phyloP scores from a whole-genome alignment of 2,113 vertebrate species.

The Lophochroa leadbeateri region DNA sequence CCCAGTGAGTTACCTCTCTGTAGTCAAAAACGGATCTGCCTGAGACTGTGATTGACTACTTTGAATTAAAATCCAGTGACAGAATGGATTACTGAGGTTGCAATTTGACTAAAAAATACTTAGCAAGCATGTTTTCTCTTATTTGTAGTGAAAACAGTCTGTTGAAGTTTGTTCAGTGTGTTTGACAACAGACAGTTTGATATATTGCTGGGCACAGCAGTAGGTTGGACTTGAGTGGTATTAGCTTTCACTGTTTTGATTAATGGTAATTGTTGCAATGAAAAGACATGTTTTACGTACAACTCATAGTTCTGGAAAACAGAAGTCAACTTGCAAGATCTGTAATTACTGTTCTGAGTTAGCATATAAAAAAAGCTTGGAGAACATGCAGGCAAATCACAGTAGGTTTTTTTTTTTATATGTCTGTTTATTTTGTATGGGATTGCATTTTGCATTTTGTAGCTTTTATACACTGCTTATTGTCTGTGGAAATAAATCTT shows the following conservation, averaged over 20 bases:
- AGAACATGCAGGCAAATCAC: slow-evolving; percentile 65
- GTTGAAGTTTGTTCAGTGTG: slow-evolving; percentile 81
- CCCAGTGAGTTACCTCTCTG: slow-evolving; percentile 27
- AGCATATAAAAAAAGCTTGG: slow-evolving; percentile 75
- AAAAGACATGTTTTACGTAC: slow-evolving; percentile 83
- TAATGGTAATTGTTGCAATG: slow-evolving; percentile 88
- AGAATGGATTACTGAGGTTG: slow-evolving; percentile 76
- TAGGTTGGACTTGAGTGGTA: slow-evolving; percentile 86
- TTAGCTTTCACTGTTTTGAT: slow-evolving; percentile 86
- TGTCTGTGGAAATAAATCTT: slow-evolving; percentile 76
- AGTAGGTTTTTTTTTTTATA: slow-evolving; percentile 46
- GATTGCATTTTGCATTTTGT: slow-evolving; percentile 50
- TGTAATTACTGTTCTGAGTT: slow-evolving; percentile 82
- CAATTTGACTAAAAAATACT: slow-evolving; percentile 79
- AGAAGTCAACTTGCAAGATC: slow-evolving; percentile 82
- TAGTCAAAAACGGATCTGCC: slow-evolving; percentile 57
- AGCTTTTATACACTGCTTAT: slow-evolving; percentile 62
- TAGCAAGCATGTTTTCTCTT: slow-evolving; percentile 78
- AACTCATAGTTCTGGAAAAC: slow-evolving; percentile 81
- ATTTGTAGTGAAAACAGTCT: slow-evolving; percentile 79
- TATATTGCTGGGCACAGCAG: slow-evolving; percentile 85
- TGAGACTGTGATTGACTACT: slow-evolving; percentile 70
- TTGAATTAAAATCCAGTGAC: slow-evolving; percentile 77
- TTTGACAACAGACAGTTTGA: slow-evolving; percentile 89
- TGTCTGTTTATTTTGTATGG: slow-evolving; percentile 59